phyloP scores from a whole-genome alignment of 2,888 invertebrate species.

The Rhagophthalmus giganteus region DNA sequence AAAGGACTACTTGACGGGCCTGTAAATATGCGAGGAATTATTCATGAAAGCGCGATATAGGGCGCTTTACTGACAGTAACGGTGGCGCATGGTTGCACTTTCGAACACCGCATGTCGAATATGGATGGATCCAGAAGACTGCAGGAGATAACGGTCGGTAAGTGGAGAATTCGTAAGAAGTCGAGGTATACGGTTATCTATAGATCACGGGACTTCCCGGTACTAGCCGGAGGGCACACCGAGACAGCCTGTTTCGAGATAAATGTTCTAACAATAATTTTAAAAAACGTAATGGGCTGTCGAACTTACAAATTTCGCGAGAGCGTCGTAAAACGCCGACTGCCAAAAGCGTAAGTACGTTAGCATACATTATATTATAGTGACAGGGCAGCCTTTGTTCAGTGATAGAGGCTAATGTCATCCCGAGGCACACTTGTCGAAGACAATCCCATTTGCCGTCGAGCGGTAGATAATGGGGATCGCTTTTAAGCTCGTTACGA shows the following conservation, averaged over 20 bases:
- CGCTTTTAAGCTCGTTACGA: constrained; percentile 44
- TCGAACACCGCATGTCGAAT: constrained; percentile 52
- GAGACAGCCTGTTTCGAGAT: constrained; percentile 15
- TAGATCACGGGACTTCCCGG: constrained; percentile 18
- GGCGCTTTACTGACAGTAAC: constrained; percentile 52
- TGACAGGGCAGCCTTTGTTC: constrained; percentile 55
- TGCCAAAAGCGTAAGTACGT: constrained; percentile 53
- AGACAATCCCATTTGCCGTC: constrained; percentile 56
- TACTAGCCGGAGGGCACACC: constrained; percentile 18
- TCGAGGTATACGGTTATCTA: constrained; percentile 16
- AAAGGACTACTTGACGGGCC: constrained; percentile 57
- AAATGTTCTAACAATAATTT: constrained; percentile 29
- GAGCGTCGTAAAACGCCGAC: constrained; percentile 50
- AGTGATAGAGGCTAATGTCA: constrained; percentile 55
- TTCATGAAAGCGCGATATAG: constrained; percentile 57
- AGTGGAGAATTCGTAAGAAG: constrained; percentile 16
- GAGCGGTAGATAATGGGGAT: constrained; percentile 53
- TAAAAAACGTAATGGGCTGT: constrained; percentile 23
- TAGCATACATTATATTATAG: constrained; percentile 56
- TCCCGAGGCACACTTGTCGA: constrained; percentile 54
- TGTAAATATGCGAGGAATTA: constrained; percentile 58
- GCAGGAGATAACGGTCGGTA: constrained; percentile 14
- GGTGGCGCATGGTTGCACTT: constrained; percentile 52
- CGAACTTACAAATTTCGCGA: constrained; percentile 40
- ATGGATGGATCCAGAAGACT: constrained; percentile 36